A percentile compares a stretch with the other conserved stretches of the same genome.
Conservation (phyloP, 1,140 invertebrate genomes). For the Drosophila mayri region DNA sequence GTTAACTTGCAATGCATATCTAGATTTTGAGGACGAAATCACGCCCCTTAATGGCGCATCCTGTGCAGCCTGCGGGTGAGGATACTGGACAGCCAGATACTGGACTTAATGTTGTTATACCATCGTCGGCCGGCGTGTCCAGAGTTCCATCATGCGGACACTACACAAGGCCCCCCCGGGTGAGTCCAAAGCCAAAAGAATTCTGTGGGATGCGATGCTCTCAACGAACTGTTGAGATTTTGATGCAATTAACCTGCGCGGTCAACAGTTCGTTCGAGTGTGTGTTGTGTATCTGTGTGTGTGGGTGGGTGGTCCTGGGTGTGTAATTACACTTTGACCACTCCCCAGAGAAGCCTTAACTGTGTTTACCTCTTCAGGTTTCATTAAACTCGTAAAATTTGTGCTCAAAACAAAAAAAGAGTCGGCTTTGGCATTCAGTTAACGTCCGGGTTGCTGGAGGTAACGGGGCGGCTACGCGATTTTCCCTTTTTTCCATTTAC, state of each 20-base stretch:
- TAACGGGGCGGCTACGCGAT: conserved; percentile 36
- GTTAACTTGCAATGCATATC: background rate
- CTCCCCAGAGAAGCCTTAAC: conserved; percentile 41
- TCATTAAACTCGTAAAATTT: conserved; percentile 62
- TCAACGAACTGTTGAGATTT: conserved; percentile 49
- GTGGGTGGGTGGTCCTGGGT: conserved; percentile 10
- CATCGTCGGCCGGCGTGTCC: conserved; percentile 5
- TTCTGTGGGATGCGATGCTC: conserved; percentile 11
- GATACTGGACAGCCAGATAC: conserved; percentile 19
- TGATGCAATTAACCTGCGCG: conserved; percentile 63
- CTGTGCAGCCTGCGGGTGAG: conserved; percentile 17
- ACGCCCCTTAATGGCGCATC: background rate
- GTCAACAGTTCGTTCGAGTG: conserved; percentile 42
- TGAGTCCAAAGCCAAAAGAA: conserved; percentile 45
- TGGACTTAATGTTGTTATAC: conserved; percentile 41
- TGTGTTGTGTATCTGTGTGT: background rate
- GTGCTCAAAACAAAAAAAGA: conserved; percentile 27
- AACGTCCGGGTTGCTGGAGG: conserved; percentile 22
- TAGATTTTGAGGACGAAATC: background rate
- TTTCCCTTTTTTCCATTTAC: conserved; percentile 22
- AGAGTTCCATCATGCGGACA: conserved; percentile 25
- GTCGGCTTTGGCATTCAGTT: conserved; percentile 45
- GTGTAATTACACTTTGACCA: conserved; percentile 52
- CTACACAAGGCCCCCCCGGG: conserved; percentile 30
- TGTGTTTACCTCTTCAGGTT: conserved; percentile 66